Conservation (phyloP, 2,888 invertebrate species). For the Uloborus plumipes region DNA sequence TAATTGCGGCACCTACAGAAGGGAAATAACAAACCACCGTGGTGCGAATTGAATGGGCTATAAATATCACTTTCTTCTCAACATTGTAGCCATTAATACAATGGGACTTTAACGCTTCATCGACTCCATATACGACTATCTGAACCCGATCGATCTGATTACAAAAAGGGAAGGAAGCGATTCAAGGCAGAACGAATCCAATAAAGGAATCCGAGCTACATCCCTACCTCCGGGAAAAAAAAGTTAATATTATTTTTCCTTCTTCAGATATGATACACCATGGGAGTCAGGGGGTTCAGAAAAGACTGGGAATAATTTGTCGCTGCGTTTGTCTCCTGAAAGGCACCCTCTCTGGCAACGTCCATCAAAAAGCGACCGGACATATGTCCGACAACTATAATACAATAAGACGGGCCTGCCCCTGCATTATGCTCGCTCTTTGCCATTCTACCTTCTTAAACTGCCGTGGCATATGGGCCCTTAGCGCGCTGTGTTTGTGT, state of each 20-base stretch:
- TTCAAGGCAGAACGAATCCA: no score
- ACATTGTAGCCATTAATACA: no score
- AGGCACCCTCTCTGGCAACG: conserved; percentile 9
- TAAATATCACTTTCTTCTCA: no score
- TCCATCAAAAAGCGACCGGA: conserved; percentile 59
- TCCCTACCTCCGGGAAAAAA: not conserved
- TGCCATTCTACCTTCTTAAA: conserved; percentile 27
- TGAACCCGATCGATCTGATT: no score
- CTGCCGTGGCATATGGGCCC: conserved; percentile 53
- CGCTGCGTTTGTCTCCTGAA: conserved; percentile 45
- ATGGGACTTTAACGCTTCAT: no score
- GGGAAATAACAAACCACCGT: no score
- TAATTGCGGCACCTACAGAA: no score
- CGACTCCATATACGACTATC: no score
- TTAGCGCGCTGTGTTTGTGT: conserved; percentile 44
- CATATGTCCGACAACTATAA: conserved; percentile 60
- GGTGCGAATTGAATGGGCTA: no score
- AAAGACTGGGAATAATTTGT: conserved; percentile 61
- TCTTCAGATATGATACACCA: conserved; percentile 24
- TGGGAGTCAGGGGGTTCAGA: conserved; percentile 27
- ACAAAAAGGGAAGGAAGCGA: no score
- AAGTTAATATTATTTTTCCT: not conserved
- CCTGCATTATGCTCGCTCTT: conserved; percentile 1
- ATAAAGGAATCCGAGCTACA: no score
- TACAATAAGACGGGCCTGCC: conserved; percentile 49